Base-by-base conservation (phyloP, 2,888 invertebrate species). In the Trichopria drosophilae region DNA sequence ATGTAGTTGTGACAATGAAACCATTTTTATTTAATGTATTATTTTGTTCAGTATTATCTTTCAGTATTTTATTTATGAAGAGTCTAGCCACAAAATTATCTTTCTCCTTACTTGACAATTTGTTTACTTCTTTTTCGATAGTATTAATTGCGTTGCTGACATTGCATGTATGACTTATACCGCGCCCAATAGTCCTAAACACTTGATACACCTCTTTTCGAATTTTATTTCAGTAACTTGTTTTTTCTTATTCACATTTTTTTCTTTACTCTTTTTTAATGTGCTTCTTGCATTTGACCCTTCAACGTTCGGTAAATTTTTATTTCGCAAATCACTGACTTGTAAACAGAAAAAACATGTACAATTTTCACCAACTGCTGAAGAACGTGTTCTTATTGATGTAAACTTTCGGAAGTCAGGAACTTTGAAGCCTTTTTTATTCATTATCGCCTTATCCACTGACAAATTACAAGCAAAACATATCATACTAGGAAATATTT, bases 381-480 rank as follows among this genome's bases (percentile, higher is more conserved):
- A 34, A 18, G 16, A 34, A 34, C 34, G 34, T 34, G 18, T 34
- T 18, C 19, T 32, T 34, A 34, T 34, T 34, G 9, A 34, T n/a
- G n/a, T n/a, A n/a, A n/a, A n/a, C n/a, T n/a, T n/a, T n/a, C n/a
- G n/a, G n/a, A n/a, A n/a, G n/a, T 34, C 34, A 34, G 34, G 34
- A 34, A 18, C 34, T 34, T 34, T 34, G 9, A 34, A 34, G 34
- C 7, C 20, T 16, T 34, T 34, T 34, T 34, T 16, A 18, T 34
- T 34, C 34, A 19, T 34, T 6, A 34, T 18, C 16, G 34, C 18
- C 6, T 34, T 34, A 34, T 34, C 34, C 9, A 34, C 34, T 34
- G 34, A 34, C 34, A 34, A 34, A 34, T 34, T 34, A 20, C 34
- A 34, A 34, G 34, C 34, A 34, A 16, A 34, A 34, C 34, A 34